These are phyloP conservation scores for Sinopyrophorus schimmeli DNA, from an alignment of 2,888 invertebrate genomes.

Conservation along the genomic window DNA sequence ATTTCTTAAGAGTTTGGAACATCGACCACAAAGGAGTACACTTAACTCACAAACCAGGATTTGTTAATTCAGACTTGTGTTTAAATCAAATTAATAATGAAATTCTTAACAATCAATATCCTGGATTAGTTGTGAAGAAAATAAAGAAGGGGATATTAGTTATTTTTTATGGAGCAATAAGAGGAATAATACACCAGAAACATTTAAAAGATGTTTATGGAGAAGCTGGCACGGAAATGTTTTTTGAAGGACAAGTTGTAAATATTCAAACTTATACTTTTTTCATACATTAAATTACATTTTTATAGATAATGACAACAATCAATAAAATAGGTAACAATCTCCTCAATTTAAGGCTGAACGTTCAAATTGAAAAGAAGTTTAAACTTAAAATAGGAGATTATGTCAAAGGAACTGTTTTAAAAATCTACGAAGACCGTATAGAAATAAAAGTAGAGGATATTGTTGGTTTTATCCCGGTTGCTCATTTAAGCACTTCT, in stretches of 20 bases:
- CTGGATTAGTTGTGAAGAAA: slow-evolving; percentile 61
- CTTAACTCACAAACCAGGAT: slow-evolving; percentile 68
- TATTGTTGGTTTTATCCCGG: slow-evolving; percentile 7
- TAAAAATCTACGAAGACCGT: not conserved
- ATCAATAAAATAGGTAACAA: slow-evolving; percentile 52
- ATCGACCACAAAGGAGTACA: slow-evolving; percentile 58
- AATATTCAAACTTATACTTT: slow-evolving; percentile 37
- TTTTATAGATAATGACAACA: slow-evolving; percentile 59
- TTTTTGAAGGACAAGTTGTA: slow-evolving; percentile 65
- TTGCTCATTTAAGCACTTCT: slow-evolving; percentile 14
- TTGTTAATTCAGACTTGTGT: slow-evolving; percentile 61
- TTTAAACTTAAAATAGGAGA: not conserved
- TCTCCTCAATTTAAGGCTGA: slow-evolving; percentile 57
- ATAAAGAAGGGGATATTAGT: slow-evolving; percentile 58
- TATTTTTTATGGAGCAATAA: slow-evolving; percentile 63
- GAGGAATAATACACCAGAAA: slow-evolving; percentile 57
- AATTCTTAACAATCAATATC: slow-evolving; percentile 58
- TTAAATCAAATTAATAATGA: slow-evolving; percentile 60
- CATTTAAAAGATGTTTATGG: slow-evolving; percentile 39
- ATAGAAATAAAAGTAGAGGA: slow-evolving; percentile 12
- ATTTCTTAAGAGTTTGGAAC: slow-evolving; percentile 57
- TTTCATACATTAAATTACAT: not conserved
- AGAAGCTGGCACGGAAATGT: slow-evolving; percentile 53
- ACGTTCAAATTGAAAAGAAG: slow-evolving; percentile 19
- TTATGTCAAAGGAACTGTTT: slow-evolving; percentile 5